A percentile compares a stretch with the other conserved stretches of the same genome.
Evolutionary conservation across 92 coral and sea anemone genomes (phyloP).

Genomic region (Palythoa caribaeorum): DNA sequence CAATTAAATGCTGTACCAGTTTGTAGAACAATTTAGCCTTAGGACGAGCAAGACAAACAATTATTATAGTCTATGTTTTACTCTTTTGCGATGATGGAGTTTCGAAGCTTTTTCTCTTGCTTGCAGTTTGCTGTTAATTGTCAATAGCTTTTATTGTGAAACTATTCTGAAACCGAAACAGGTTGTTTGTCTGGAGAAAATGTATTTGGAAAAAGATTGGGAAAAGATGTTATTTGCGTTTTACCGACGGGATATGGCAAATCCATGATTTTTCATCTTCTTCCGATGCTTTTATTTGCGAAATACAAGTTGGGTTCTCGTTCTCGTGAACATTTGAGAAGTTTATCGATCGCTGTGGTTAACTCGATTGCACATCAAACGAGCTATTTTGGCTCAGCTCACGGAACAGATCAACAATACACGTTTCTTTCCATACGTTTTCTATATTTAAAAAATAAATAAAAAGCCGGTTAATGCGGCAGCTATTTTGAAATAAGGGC

Average conservation of each 20-base stretch:
- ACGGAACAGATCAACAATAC: no score
- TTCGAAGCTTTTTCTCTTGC: neutral
- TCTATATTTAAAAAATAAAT: no score
- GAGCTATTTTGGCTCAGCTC: no score
- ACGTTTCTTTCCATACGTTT: no score
- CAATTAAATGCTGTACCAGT: no score
- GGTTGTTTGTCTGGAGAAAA: neutral
- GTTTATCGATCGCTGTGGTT: no score
- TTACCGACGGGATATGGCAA: neutral
- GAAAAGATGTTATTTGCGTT: neutral
- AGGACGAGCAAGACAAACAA: no score
- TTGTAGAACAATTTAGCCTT: no score
- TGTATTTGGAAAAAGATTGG: neutral
- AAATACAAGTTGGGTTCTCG: neutral
- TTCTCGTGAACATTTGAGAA: no score
- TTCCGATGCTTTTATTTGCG: neutral
- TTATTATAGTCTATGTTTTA: neutral
- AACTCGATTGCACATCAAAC: no score
- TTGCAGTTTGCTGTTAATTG: neutral
- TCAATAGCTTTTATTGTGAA: neutral
- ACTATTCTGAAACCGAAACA: neutral
- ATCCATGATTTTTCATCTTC: neutral
- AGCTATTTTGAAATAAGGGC: no score
- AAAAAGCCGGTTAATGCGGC: no score
- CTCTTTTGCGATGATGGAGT: neutral